A percentile compares a stretch with the other conserved stretches of the same genome.
phyloP scores from a whole-genome alignment of 92 coral and sea anemone genomes.

The Parazoanthus swiftii region DNA sequence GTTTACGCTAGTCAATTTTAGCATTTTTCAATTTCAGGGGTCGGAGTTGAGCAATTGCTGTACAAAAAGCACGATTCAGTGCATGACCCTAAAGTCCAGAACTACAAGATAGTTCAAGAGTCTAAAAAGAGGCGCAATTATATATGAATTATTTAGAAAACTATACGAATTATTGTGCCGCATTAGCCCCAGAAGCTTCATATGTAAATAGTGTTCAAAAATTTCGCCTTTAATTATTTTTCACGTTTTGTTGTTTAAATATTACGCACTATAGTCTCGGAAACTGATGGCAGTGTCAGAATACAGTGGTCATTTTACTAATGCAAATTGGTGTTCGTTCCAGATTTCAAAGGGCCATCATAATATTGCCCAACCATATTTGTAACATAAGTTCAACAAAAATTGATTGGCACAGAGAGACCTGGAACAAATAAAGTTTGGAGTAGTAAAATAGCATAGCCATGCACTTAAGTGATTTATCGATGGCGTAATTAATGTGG shows the following conservation, averaged over 20 bases:
- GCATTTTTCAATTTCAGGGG: conserved; percentile 36
- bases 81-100: background rate
- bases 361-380: too few relatives aligned
- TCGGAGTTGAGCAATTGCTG: background rate
- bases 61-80: background rate
- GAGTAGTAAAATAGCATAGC: background rate
- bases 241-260: background rate
- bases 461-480: background rate
- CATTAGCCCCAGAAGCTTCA: conserved; percentile 4
- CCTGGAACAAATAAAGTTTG: too few relatives aligned
- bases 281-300: background rate
- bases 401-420: too few relatives aligned
- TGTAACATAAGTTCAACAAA: too few relatives aligned
- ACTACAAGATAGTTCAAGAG: conserved; percentile 28
- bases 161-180: background rate
- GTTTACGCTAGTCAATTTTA: conserved; percentile 30
- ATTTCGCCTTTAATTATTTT: background rate
- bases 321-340: too few relatives aligned
- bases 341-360: too few relatives aligned
- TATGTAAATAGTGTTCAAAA: conserved; percentile 32
- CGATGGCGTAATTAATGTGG: background rate
- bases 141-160: background rate
- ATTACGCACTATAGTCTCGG: background rate
- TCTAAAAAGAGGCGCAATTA: background rate
- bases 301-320: too few relatives aligned